A percentile compares a stretch with the other conserved stretches of the same genome.
phyloP scores from a whole-genome alignment of 1,140 invertebrate species.

The Pachyrhynchus sulphureomaculatus region DNA sequence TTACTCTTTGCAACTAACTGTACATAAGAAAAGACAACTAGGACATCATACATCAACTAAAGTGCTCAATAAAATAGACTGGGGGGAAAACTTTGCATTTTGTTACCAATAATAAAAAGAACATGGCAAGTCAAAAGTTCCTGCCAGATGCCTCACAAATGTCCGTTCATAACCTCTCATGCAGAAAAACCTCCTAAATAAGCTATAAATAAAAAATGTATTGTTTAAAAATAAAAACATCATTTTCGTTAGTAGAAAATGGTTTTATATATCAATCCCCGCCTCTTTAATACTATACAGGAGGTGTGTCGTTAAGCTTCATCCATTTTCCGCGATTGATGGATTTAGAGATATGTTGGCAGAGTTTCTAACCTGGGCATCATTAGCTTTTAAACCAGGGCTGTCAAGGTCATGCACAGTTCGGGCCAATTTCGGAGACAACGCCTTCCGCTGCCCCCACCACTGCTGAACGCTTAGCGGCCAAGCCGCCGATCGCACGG shows the following conservation, averaged over 20 bases:
- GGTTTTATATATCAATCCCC: too few species aligned
- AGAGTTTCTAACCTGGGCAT: too few species aligned
- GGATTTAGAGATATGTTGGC: too few species aligned
- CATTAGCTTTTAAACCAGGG: too few species aligned
- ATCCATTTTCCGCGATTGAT: too few species aligned
- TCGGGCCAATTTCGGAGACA: too few species aligned
- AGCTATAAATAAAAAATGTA: conserved; percentile 1
- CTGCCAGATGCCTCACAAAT: conserved; percentile 15
- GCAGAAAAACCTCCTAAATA: conserved; percentile 3
- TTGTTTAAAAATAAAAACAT: not conserved
- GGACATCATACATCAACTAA: conserved; percentile 9
- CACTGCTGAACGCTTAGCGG: too few species aligned
- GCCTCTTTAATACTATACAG: too few species aligned
- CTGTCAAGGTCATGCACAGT: too few species aligned
- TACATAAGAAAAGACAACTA: conserved; percentile 6
- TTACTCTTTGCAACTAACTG: not conserved
- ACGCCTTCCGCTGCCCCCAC: too few species aligned
- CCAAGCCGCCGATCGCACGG: too few species aligned
- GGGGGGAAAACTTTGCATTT: conserved; percentile 25
- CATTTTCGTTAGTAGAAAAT: not conserved
- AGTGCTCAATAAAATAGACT: conserved; percentile 16
- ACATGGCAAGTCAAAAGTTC: conserved; percentile 21
- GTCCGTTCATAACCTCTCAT: not conserved
- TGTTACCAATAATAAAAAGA: not conserved
- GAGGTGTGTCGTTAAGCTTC: too few species aligned